Evolutionary conservation across 2,797 vertebrate genomes (phyloP).

Genomic region (Gallinago nigripennis): DNA sequence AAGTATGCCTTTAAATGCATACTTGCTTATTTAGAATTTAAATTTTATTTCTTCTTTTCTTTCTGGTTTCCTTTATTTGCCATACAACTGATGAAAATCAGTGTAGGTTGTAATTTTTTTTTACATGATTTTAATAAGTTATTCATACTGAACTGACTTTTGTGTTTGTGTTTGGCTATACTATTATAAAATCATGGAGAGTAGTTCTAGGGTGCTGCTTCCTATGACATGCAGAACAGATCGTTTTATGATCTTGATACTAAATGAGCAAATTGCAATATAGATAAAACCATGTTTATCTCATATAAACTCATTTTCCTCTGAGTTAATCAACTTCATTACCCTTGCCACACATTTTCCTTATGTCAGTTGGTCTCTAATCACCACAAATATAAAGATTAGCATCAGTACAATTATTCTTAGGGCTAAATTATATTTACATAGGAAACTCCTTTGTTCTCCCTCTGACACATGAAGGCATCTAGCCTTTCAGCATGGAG

Average conservation of each 20-base stretch:
- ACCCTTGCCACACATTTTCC: background rate
- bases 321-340: background rate
- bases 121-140: background rate
- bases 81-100: background rate
- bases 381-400: background rate
- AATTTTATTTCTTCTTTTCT: background rate
- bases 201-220: background rate
- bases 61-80: background rate
- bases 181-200: background rate
- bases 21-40: no score
- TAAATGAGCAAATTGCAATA: background rate
- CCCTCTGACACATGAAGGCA: accelerated
- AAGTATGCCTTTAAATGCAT: background rate
- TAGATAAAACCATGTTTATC: background rate
- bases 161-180: background rate
- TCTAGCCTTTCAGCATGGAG: background rate
- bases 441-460: background rate
- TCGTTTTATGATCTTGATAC: background rate
- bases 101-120: background rate
- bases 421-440: background rate
- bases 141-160: background rate
- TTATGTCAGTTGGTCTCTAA: background rate
- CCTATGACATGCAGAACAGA: background rate
- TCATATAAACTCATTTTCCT: background rate
- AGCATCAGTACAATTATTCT: background rate